A percentile compares a stretch with the other conserved stretches of the same genome.
Evolutionary conservation across 2,797 vertebrate genomes (phyloP).

Genomic region (Sparus aurata): DNA sequence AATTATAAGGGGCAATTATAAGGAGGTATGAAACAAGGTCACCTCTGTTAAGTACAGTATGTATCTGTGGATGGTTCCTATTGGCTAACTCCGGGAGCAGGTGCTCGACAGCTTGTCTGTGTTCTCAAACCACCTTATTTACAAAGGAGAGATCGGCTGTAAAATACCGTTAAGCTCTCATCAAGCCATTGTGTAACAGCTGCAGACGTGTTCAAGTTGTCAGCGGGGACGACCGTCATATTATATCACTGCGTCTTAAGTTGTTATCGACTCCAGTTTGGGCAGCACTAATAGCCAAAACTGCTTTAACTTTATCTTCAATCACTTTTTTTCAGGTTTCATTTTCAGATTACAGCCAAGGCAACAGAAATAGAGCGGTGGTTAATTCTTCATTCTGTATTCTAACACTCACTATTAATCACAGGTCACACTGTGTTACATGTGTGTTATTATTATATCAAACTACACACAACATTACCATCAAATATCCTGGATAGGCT

Average conservation of each 20-base stretch:
- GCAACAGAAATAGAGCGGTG: not conserved
- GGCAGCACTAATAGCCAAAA: too few relatives aligned
- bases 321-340: constrained; percentile 1
- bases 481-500: too few relatives aligned
- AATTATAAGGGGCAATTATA: not conserved
- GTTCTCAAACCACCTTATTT: not conserved
- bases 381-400: too few relatives aligned
- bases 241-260: not conserved
- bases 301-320: not conserved
- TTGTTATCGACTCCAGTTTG: constrained; percentile 18
- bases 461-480: too few relatives aligned
- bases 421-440: too few relatives aligned
- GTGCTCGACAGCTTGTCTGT: not conserved
- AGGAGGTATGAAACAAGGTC: not conserved
- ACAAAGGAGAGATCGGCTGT: not conserved
- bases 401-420: too few relatives aligned
- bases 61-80: not conserved
- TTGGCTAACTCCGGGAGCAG: not conserved
- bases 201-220: not conserved
- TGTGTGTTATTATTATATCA: too few relatives aligned
- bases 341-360: not conserved
- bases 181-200: not conserved
- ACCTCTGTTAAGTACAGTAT: not conserved
- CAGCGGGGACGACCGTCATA: not conserved
- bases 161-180: not conserved